These are phyloP conservation scores for Aspiorhynchus laticeps DNA, from an alignment of 2,113 vertebrate species.

Conservation along the genomic window DNA sequence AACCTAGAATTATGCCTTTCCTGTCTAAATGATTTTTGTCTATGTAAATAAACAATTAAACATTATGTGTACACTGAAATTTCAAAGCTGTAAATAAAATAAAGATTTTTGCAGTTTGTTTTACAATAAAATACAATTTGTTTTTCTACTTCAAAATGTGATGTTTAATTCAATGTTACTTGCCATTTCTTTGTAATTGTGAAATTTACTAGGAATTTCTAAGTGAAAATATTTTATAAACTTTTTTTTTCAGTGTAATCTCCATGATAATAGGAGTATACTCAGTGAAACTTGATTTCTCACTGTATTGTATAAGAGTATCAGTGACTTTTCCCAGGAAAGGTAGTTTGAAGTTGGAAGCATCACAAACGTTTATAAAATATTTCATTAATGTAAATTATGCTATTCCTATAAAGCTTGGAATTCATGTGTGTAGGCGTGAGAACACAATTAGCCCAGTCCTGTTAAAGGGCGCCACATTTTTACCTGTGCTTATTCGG, in stretches of 20 bases:
- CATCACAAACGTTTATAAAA: background rate
- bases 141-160: too few relatives aligned
- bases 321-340: background rate
- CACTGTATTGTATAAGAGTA: background rate
- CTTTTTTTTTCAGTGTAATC: too few relatives aligned
- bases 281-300: background rate
- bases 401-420: background rate
- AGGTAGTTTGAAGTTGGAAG: too few relatives aligned
- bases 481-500: background rate
- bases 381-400: background rate
- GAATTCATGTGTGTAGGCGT: slow-evolving; percentile 8
- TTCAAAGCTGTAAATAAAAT: too few relatives aligned
- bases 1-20: too few relatives aligned
- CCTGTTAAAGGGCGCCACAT: background rate
- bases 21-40: too few relatives aligned
- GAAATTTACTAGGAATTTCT: background rate
- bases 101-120: too few relatives aligned
- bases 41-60: too few relatives aligned
- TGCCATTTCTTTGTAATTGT: background rate
- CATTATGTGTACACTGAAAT: too few relatives aligned
- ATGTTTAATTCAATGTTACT: too few relatives aligned
- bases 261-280: background rate
- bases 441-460: background rate
- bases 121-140: too few relatives aligned
- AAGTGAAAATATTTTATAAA: too few relatives aligned